Conservation (phyloP, 1,140 invertebrate genomes). For the Potamilus streckersoni region DNA sequence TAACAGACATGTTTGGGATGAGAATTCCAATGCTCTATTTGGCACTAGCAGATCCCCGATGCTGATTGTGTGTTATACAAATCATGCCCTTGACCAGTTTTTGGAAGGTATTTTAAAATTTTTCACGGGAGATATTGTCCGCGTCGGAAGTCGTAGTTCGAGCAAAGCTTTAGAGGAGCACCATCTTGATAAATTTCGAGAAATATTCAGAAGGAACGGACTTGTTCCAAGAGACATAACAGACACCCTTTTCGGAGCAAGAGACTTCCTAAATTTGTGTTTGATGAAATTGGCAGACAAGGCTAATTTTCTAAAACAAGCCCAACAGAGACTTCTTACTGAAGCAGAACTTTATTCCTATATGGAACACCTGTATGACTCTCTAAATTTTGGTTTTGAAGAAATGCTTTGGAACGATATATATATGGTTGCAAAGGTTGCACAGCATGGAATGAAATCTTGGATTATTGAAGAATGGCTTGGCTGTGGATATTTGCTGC, state of each 20-base stretch:
- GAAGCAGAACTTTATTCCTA: constrained; percentile 36
- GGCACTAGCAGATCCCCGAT: constrained; percentile 70
- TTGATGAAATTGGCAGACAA: constrained; percentile 38
- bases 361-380: constrained; percentile 24
- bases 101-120: constrained; percentile 73
- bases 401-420: not conserved
- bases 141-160: constrained; percentile 80
- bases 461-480: no score
- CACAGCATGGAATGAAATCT: no score
- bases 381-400: constrained; percentile 19
- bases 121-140: constrained; percentile 68
- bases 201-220: constrained; percentile 30
- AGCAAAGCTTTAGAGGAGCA: constrained; percentile 44
- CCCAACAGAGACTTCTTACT: constrained; percentile 41
- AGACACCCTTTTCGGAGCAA: constrained; percentile 20
- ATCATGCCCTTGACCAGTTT: constrained; percentile 90
- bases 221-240: constrained; percentile 32
- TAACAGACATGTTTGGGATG: constrained; percentile 48
- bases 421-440: no score
- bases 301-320: constrained; percentile 36
- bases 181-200: constrained; percentile 34
- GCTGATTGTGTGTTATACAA: constrained; percentile 85
- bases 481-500: not conserved
- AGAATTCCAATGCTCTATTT: not conserved
- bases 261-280: constrained; percentile 27